phyloP scores from a whole-genome alignment of 1,140 invertebrate genomes.

The Aphidius gifuensis region DNA sequence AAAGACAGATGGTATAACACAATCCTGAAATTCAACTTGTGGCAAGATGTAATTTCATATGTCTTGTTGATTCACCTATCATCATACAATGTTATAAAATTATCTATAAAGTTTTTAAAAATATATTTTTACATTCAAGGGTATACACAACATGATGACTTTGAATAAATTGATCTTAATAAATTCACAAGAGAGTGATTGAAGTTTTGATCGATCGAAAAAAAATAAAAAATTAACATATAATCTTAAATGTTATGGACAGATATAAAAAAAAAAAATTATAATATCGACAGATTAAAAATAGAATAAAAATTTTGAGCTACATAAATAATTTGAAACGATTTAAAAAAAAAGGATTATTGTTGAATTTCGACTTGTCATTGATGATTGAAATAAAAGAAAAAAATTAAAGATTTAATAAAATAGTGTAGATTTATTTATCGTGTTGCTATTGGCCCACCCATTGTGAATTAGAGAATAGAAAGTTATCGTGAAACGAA shows the following conservation, averaged over 20 bases:
- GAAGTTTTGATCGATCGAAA: no score
- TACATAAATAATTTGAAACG: no score
- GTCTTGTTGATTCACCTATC: constrained; percentile 6
- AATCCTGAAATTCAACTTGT: constrained; percentile 18
- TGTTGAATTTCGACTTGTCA: neutral
- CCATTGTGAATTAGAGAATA: constrained; percentile 37
- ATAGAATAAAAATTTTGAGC: no score
- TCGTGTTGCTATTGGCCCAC: neutral
- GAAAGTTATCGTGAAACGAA: constrained; percentile 35
- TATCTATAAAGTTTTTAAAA: no score
- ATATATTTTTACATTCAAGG: constrained; percentile 9
- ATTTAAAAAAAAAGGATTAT: no score
- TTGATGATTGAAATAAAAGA: neutral
- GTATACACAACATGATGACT: constrained; percentile 5
- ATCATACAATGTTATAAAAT: no score
- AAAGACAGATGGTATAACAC: no score
- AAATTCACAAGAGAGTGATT: no score
- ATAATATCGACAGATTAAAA: no score
- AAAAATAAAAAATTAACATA: no score
- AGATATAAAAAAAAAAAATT: no score
- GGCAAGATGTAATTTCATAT: constrained; percentile 30
- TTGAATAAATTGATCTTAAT: neutral
- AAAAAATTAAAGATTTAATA: neutral
- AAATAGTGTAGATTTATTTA: neutral
- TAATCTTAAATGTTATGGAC: no score